A percentile compares a stretch with the other conserved stretches of the same genome.
Evolutionary conservation across 2,113 vertebrate species (phyloP).

Genomic region (Onychostoma macrolepis): DNA sequence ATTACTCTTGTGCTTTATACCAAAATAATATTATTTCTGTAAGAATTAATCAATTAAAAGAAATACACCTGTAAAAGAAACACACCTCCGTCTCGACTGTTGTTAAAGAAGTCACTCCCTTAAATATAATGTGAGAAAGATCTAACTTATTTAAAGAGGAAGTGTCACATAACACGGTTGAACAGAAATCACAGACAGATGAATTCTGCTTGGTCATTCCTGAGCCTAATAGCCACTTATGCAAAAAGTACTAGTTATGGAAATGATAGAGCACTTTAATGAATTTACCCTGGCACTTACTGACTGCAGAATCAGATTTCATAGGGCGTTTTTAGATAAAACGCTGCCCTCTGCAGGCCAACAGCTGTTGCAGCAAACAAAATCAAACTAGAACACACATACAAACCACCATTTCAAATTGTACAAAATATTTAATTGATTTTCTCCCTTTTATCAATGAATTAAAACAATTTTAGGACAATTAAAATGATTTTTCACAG

Average conservation of each 20-base stretch:
- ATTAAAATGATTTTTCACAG: slow-evolving; percentile 40
- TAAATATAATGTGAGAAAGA: not conserved
- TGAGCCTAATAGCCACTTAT: not conserved
- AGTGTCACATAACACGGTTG: not conserved
- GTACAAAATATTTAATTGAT: slow-evolving; percentile 55
- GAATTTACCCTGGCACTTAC: not conserved
- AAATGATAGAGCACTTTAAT: slow-evolving; percentile 7
- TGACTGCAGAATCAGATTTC: not conserved
- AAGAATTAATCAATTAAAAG: too few species aligned
- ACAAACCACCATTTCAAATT: slow-evolving; percentile 6
- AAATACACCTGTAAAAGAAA: too few species aligned
- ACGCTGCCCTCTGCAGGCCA: not conserved
- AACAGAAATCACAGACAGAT: not conserved
- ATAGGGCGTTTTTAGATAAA: not conserved
- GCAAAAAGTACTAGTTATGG: not conserved
- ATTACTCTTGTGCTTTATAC: too few species aligned
- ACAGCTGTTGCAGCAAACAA: not conserved
- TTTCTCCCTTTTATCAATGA: not conserved
- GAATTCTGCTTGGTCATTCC: too few species aligned
- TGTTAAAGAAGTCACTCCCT: too few species aligned
- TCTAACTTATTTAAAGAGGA: not conserved
- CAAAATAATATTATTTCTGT: too few species aligned
- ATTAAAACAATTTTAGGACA: slow-evolving; percentile 23
- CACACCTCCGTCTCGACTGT: not conserved
- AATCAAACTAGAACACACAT: not conserved